phyloP scores from a whole-genome alignment of 2,888 invertebrate species.

The Eupithecia abbreviata region DNA sequence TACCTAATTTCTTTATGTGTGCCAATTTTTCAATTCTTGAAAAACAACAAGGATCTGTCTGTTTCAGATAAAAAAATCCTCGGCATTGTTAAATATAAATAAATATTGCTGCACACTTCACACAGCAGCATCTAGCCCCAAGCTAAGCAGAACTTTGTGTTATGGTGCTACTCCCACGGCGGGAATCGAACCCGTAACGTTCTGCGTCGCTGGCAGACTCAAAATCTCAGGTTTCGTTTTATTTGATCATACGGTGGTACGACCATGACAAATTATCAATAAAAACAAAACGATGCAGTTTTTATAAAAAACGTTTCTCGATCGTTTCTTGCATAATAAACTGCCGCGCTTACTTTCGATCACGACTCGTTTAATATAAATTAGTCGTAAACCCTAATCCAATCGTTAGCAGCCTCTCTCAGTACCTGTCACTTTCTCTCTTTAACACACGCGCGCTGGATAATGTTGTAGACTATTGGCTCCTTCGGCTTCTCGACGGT shows the following conservation, averaged over 20 bases:
- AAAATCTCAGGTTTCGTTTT: background rate
- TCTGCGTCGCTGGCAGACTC: too few relatives aligned
- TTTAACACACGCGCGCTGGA: background rate
- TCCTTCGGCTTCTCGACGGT: background rate
- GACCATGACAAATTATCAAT: background rate
- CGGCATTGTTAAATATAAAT: background rate
- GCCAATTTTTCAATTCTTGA: too few relatives aligned
- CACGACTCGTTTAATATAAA: slow-evolving; percentile 6
- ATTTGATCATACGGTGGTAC: background rate
- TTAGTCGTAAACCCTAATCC: slow-evolving; percentile 4
- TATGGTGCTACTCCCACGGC: too few relatives aligned
- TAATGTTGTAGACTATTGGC: background rate
- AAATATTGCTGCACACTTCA: too few relatives aligned
- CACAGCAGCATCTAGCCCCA: too few relatives aligned
- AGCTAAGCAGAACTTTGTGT: too few relatives aligned
- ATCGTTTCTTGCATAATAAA: slow-evolving; percentile 7
- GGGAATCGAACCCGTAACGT: too few relatives aligned
- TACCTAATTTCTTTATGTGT: too few relatives aligned
- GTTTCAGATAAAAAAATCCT: too few relatives aligned
- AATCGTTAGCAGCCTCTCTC: background rate
- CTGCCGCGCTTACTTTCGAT: slow-evolving; percentile 2
- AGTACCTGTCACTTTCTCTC: background rate
- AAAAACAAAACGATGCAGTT: too few relatives aligned
- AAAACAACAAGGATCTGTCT: too few relatives aligned
- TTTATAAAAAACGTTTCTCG: background rate